Evolutionary conservation across 2,888 invertebrate genomes (phyloP).

Genomic region (Lymantria dispar): DNA sequence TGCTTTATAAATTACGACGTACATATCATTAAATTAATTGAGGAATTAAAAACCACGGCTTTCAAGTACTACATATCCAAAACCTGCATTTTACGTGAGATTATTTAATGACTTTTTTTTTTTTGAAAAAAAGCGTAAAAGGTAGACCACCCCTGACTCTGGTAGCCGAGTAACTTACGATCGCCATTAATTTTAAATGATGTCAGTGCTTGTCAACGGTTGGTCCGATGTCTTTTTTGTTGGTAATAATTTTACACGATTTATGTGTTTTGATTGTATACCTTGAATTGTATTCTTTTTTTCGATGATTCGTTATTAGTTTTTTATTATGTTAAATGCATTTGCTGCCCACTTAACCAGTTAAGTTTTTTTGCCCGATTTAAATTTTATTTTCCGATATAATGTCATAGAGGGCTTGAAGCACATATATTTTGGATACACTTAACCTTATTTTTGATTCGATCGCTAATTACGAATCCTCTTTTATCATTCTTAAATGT

Average conservation of each 20-base stretch:
- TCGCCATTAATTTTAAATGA: slow-evolving; percentile 74
- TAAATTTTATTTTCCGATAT: slow-evolving; percentile 21
- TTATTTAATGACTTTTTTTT: slow-evolving; percentile 9
- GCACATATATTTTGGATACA: slow-evolving; percentile 5
- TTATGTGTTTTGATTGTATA: slow-evolving; percentile 62
- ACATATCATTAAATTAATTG: slow-evolving; percentile 2
- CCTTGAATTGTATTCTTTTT: slow-evolving; percentile 42
- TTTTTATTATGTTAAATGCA: slow-evolving; percentile 19
- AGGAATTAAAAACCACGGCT: slow-evolving; percentile 1
- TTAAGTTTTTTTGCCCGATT: slow-evolving; percentile 25
- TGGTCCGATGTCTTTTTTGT: slow-evolving; percentile 55
- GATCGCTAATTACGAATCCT: slow-evolving; percentile 1
- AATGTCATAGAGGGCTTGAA: slow-evolving; percentile 14
- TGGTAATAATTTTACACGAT: slow-evolving; percentile 58
- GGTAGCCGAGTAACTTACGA: slow-evolving; percentile 68
- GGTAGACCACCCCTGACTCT: slow-evolving; percentile 76
- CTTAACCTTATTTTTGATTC: neutral
- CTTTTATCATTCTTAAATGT: neutral
- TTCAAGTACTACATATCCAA: slow-evolving; percentile 14
- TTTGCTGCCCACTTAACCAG: slow-evolving; percentile 30
- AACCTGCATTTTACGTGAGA: slow-evolving; percentile 15
- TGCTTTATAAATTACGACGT: slow-evolving; percentile 34
- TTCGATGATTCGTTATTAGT: slow-evolving; percentile 28
- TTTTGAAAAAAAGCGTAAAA: slow-evolving; percentile 45
- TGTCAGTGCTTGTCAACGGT: slow-evolving; percentile 77